Base-by-base conservation (phyloP, 2,113 vertebrate genomes). In the Antennarius striatus region DNA sequence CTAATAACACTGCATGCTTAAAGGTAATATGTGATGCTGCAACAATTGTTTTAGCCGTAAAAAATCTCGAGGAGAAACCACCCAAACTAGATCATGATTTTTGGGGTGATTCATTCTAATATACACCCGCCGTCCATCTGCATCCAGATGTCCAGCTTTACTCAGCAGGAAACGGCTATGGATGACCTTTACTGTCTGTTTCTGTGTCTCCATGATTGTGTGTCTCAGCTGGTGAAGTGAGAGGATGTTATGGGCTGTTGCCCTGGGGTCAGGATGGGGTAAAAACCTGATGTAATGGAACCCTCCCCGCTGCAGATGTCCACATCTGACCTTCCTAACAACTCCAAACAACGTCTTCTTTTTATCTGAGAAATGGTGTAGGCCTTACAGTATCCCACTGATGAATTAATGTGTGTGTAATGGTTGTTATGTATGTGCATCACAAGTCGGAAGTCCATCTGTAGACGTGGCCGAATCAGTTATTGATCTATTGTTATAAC, bases 241-340 rank as follows among this genome's bases (percentile, higher is more conserved):
- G 30, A 64, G 28, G 54, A 43, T 42, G 50, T 0, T 16, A 49
- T 51, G 62, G 54, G 28, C 2, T 32, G n/a, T 3, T 43, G 22
- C 5, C 4, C 14, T 14, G 14, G 8, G 8, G 4, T 16, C 5
- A 15, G 29, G 53, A 69, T 39, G 48, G 56, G 61, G 58, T 56
- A 32, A 55, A 45, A 30, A 65, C 68, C 80, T 68, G 68, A 57
- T 81, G 82, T 66, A 80, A 81, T 85, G 87, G 86, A 85, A 86
- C 82, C 60, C 63, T 67, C 75, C 74, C 63, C 32, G 64, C 68
- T 58, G 72, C 86, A 85, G 80, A 87, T 85, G 80, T 82, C 43
- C 56, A 76, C 73, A 63, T 72, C 74, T 82, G 86, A 85, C 77
- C 80, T 71, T 22, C 68, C 53, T 14, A 12, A 56, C 53, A 66